Evolutionary conservation across 2,888 invertebrate genomes (phyloP).

Genomic region (Agrypnus murinus): DNA sequence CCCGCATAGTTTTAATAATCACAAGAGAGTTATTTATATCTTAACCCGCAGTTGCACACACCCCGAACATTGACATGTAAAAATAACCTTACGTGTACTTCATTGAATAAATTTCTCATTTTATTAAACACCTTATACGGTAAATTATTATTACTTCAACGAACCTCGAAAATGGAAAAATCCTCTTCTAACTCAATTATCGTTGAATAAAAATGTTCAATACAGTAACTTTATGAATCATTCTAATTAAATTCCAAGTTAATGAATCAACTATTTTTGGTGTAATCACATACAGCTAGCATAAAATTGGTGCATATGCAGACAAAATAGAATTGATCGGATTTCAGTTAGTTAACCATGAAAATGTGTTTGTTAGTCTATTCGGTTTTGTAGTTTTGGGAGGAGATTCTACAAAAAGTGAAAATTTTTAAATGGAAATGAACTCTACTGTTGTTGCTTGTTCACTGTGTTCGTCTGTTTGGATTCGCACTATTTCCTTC

Average conservation of each 20-base stretch:
- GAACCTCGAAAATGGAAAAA: conserved; percentile 18
- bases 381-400: not conserved
- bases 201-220: conserved; percentile 5
- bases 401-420: not conserved
- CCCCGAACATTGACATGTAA: conserved; percentile 33
- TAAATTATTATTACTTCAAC: too few relatives aligned
- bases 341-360: not conserved
- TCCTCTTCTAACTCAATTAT: conserved; percentile 20
- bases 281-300: too few relatives aligned
- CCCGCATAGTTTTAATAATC: conserved; percentile 29
- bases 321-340: not conserved
- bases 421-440: conserved; percentile 9
- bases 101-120: conserved; percentile 28
- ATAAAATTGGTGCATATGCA: not conserved
- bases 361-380: not conserved
- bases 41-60: not conserved
- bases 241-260: conserved; percentile 13
- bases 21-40: conserved; percentile 10
- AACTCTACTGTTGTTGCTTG: not conserved
- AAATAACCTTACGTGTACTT: conserved; percentile 30
- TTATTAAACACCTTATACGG: conserved; percentile 9
- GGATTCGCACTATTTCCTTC: conserved; percentile 24
- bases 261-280: conserved; percentile 7
- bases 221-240: conserved; percentile 14
- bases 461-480: not conserved